Conservation (phyloP, 2,797 vertebrate species). For the Sebastes kiyomatsui region DNA sequence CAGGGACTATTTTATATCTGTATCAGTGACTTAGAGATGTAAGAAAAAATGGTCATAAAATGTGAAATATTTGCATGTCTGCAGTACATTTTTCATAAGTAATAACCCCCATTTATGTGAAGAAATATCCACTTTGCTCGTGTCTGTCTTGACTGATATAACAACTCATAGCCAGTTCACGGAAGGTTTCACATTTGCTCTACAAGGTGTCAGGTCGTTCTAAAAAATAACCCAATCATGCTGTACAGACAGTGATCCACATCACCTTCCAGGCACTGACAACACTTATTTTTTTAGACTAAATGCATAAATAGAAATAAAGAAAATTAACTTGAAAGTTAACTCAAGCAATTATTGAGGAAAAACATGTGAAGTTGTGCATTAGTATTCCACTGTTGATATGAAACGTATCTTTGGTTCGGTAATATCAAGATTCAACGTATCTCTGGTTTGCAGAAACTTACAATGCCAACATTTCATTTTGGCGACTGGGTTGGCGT, state of each 20-base stretch:
- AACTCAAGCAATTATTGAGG: fast-evolving
- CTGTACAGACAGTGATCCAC: not conserved
- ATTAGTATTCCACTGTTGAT: no score
- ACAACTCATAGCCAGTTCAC: not conserved
- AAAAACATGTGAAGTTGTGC: no score
- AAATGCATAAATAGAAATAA: not conserved
- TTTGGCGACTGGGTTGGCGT: not conserved
- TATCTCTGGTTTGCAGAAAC: not conserved
- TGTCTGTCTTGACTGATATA: not conserved
- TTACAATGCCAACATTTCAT: fast-evolving
- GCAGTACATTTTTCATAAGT: not conserved
- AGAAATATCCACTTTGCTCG: not conserved
- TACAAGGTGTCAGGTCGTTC: not conserved
- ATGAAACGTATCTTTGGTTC: not conserved
- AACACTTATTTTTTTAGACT: not conserved
- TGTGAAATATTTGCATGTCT: conserved; percentile 1
- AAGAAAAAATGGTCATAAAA: not conserved
- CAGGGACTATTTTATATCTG: conserved; percentile 1
- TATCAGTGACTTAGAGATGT: not conserved
- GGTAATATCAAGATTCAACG: not conserved
- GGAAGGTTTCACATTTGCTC: not conserved
- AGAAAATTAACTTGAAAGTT: not conserved
- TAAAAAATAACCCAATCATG: not conserved
- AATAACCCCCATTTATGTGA: not conserved
- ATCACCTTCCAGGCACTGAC: not conserved